Conservation (phyloP, 2,888 invertebrate genomes). For the Callosobruchus maculatus region DNA sequence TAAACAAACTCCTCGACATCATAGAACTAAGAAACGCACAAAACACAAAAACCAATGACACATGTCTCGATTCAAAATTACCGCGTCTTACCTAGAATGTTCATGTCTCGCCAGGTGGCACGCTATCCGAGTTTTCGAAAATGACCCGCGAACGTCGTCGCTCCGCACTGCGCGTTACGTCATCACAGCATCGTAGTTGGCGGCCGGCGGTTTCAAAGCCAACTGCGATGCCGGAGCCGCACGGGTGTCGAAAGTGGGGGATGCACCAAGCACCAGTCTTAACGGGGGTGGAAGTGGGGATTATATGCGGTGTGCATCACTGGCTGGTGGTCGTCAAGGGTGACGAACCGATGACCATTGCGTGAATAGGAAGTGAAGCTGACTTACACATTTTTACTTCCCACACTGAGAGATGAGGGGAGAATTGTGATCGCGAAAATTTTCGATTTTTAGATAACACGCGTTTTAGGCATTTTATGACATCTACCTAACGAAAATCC, state of each 20-base stretch:
- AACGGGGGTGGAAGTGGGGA: not conserved
- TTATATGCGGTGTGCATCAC: not conserved
- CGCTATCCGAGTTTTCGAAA: constrained; percentile 42
- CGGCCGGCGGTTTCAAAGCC: not conserved
- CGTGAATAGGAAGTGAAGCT: not conserved
- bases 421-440: too few relatives aligned
- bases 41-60: constrained; percentile 2
- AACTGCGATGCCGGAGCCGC: not conserved
- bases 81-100: constrained; percentile 50
- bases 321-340: not conserved
- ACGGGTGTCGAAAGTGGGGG: not conserved
- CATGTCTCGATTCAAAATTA: constrained; percentile 1
- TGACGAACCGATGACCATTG: not conserved
- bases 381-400: too few relatives aligned
- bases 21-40: too few relatives aligned
- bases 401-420: too few relatives aligned
- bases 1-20: too few relatives aligned
- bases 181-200: constrained; percentile 25
- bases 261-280: not conserved
- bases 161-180: constrained; percentile 51
- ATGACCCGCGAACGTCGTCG: constrained; percentile 49
- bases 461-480: too few relatives aligned
- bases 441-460: too few relatives aligned
- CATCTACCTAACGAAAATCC: too few relatives aligned
- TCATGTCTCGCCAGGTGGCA: constrained; percentile 46